phyloP scores from a whole-genome alignment of 2,113 vertebrate species.

The Glaucidium brasilianum region DNA sequence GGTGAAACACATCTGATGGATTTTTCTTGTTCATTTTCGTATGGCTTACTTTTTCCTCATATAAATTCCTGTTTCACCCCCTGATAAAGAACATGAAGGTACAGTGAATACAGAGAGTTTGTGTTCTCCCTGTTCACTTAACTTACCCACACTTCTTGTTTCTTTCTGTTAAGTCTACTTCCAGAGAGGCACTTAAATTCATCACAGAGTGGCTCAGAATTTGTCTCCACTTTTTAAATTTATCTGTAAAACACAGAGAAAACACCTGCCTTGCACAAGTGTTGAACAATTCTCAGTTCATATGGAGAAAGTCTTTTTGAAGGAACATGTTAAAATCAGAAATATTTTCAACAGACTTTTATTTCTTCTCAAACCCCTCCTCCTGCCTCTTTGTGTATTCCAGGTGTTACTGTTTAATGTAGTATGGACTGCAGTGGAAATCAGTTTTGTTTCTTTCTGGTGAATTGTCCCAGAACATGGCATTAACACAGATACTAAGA shows the following conservation, averaged over 20 bases:
- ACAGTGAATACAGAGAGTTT: background rate
- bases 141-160: background rate
- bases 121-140: background rate
- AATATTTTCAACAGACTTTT: background rate
- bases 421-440: background rate
- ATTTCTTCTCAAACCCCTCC: background rate
- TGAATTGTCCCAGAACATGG: background rate
- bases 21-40: background rate
- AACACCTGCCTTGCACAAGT: background rate
- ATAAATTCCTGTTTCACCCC: background rate
- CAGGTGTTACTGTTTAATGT: background rate
- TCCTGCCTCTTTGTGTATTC: background rate
- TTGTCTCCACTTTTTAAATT: background rate
- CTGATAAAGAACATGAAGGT: background rate
- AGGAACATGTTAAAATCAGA: background rate
- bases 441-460: background rate
- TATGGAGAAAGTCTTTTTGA: background rate
- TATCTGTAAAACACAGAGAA: background rate
- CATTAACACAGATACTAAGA: background rate
- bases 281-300: background rate
- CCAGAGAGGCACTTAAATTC: background rate
- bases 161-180: fast-evolving
- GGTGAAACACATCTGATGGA: background rate
- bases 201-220: background rate
- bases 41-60: background rate